phyloP scores from a whole-genome alignment of 2,888 invertebrate genomes.

The Ametastegia equiseti region DNA sequence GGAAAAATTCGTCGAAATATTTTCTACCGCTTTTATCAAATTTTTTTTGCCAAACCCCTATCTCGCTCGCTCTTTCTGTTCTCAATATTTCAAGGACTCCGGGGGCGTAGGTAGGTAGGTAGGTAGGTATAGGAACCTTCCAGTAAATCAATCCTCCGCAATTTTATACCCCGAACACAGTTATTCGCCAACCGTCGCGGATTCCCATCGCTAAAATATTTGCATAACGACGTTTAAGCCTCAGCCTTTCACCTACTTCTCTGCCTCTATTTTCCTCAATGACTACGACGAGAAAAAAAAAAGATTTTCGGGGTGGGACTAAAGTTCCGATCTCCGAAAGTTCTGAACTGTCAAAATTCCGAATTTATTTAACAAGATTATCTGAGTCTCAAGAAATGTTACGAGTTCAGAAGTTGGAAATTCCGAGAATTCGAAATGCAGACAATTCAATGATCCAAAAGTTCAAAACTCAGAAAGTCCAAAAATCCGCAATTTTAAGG shows the following conservation, averaged over 20 bases:
- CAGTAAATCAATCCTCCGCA: slow-evolving; percentile 33
- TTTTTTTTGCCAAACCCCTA: background rate
- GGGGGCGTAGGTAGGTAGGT: background rate
- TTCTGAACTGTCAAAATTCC: too few species aligned
- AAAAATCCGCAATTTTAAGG: too few species aligned
- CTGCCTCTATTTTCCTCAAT: background rate
- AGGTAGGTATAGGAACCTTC: slow-evolving; percentile 13
- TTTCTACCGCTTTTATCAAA: slow-evolving; percentile 2
- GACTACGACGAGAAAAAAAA: too few species aligned
- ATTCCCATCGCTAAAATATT: slow-evolving; percentile 9
- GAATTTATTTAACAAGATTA: too few species aligned
- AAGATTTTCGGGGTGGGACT: too few species aligned
- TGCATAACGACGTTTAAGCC: slow-evolving; percentile 38
- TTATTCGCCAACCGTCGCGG: background rate
- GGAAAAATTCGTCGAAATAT: background rate
- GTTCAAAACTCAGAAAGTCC: too few species aligned
- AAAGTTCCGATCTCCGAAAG: too few species aligned
- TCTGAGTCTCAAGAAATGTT: too few species aligned
- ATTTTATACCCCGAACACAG: background rate
- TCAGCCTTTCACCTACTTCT: background rate
- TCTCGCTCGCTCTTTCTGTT: slow-evolving; percentile 43
- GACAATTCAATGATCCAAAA: too few species aligned
- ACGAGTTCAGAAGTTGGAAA: too few species aligned
- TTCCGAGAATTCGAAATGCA: too few species aligned
- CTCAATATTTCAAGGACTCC: slow-evolving; percentile 23